Evolutionary conservation across 2,888 invertebrate species (phyloP), one percentile per base, ranked within the genome.

Genomic region (Nasonovia ribisnigri): DNA sequence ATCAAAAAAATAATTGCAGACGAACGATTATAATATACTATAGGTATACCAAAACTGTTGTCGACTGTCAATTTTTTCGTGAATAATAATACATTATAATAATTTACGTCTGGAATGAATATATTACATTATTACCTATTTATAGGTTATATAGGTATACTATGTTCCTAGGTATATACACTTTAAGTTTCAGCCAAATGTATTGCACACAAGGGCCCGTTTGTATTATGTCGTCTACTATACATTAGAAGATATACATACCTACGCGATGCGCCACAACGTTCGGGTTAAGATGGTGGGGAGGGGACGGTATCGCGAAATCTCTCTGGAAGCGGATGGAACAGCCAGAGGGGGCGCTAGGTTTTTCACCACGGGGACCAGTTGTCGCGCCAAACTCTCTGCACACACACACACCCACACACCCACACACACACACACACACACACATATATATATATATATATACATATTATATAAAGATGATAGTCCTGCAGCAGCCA

Each of bases 331-430:
- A 36, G 42, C 36, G 77, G 6, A 36, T 24, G 77, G 36, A 77
- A 20, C 6, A 42, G 8, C 6, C 36, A 20, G 77, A 77, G 77
- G 91, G 42, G 48, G 84, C 8, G 54, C 54, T 36, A 86, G 91
- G 84, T 91, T 92, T 92, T 92, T 77, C 92, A 48, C 77, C 89
- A 10, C 57, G 43, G 46, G 89, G 88, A 92, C 92, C 92, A 92
- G 92, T 92, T 92, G 92, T 92, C 92, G 88, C 88, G 88, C 92
- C 92, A 92, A 92, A 92, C 88, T 10, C 48, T n/a, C 46, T n/a
- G 24, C 6, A 3, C 8, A n/a, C n/a, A 11, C 20, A n/a, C 13
- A 6, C 24, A 8, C 20, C 16, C 6, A 13, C 29, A 86, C 29
- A n/a, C 43, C n/a, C n/a, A n/a, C n/a, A n/a, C 20, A n/a, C 13